A percentile compares a stretch with the other conserved stretches of the same genome.
phyloP scores from a whole-genome alignment of 2,113 vertebrate genomes.

The Larimichthys crocea region DNA sequence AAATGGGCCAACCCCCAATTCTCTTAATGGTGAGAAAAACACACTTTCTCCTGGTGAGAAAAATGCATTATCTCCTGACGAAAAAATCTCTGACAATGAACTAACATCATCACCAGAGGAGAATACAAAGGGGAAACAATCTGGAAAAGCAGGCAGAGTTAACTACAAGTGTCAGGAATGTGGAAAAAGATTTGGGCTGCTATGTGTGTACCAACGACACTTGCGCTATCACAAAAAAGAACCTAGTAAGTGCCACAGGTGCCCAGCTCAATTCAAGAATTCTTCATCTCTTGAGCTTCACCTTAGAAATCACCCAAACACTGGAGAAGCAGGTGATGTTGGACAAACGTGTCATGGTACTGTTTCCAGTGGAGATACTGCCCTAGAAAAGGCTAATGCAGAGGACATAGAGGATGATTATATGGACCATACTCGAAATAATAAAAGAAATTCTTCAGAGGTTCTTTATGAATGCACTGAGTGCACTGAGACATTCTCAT shows the following conservation, averaged over 20 bases:
- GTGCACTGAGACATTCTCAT: slow-evolving; percentile 81
- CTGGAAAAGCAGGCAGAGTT: slow-evolving; percentile 61
- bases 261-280: slow-evolving; percentile 78
- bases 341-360: slow-evolving; percentile 37
- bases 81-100: slow-evolving; percentile 65
- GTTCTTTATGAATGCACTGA: slow-evolving; percentile 82
- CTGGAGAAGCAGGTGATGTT: slow-evolving; percentile 38
- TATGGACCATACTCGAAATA: slow-evolving; percentile 58
- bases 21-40: slow-evolving; percentile 50
- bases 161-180: slow-evolving; percentile 84
- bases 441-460: slow-evolving; percentile 61
- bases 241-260: slow-evolving; percentile 73
- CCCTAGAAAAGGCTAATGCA: slow-evolving; percentile 43
- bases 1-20: slow-evolving; percentile 36
- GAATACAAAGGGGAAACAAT: slow-evolving; percentile 45
- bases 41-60: slow-evolving; percentile 48
- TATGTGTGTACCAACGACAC: slow-evolving; percentile 84
- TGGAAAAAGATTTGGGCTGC: slow-evolving; percentile 82
- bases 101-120: slow-evolving; percentile 44
- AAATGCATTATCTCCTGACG: slow-evolving; percentile 28
- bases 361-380: slow-evolving; percentile 31
- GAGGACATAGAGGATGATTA: slow-evolving; percentile 60
- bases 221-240: slow-evolving; percentile 83
- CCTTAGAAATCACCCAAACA: slow-evolving; percentile 74
- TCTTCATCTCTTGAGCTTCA: slow-evolving; percentile 76